Percentiles rank a stretch among this genome's conserved stretches.
phyloP scores from a whole-genome alignment of 2,113 vertebrate species.

The Accipiter virgatus region DNA sequence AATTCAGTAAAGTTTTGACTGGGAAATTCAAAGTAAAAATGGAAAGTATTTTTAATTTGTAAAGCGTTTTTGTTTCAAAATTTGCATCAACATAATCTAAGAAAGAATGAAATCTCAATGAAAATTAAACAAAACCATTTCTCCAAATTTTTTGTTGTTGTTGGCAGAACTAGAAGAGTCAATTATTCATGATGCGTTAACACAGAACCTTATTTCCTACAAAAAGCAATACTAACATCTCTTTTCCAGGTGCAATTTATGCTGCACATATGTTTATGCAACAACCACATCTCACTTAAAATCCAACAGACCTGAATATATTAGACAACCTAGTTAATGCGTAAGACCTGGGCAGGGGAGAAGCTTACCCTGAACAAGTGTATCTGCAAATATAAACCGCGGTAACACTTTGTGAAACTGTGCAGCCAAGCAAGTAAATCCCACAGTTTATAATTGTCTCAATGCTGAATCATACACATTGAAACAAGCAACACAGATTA shows the following conservation, averaged over 20 bases:
- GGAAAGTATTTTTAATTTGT: neutral
- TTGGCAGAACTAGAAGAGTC: neutral
- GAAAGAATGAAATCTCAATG: neutral
- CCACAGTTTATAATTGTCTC: neutral
- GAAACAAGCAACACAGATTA: neutral
- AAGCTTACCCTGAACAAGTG: neutral
- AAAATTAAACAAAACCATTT: neutral
- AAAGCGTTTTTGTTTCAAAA: neutral
- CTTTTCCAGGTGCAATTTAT: neutral
- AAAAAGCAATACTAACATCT: neutral
- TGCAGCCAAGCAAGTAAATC: neutral
- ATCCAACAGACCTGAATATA: neutral
- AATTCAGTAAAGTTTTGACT: neutral
- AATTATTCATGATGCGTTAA: neutral
- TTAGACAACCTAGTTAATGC: neutral
- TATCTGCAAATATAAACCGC: neutral
- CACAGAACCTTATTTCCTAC: neutral
- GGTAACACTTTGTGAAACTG: neutral
- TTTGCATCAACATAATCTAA: neutral
- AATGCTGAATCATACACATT: neutral
- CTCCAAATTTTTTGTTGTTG: neutral
- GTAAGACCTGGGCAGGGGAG: neutral
- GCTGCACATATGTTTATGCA: neutral
- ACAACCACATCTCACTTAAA: neutral
- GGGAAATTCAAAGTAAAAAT: neutral